These are phyloP conservation scores for Deroplatys truncata DNA, from an alignment of 2,888 invertebrate genomes.

Conservation along the genomic window DNA sequence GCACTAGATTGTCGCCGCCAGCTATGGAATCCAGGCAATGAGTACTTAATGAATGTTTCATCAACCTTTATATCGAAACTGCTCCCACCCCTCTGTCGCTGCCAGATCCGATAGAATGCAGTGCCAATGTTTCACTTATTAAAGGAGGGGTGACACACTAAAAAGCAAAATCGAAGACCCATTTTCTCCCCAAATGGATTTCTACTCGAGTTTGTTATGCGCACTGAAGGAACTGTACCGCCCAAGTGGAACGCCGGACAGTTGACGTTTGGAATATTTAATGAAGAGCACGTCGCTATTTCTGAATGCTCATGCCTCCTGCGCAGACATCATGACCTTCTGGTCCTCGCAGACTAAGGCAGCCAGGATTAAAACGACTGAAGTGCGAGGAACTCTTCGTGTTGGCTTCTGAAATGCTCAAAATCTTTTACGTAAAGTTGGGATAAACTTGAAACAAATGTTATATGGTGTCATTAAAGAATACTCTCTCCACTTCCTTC, in stretches of 20 bases:
- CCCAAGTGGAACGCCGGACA: not conserved
- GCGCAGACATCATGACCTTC: too few relatives aligned
- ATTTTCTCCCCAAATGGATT: conserved; percentile 4
- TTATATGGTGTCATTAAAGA: too few relatives aligned
- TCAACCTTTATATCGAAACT: conserved; percentile 17
- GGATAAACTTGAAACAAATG: too few relatives aligned
- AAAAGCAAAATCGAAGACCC: conserved; percentile 3
- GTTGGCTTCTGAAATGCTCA: too few relatives aligned
- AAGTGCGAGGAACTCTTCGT: too few relatives aligned
- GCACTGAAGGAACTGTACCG: not conserved
- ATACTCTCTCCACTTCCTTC: too few relatives aligned
- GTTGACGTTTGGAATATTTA: not conserved
- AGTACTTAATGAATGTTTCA: conserved; percentile 18
- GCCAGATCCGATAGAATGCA: not conserved
- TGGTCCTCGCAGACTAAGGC: too few relatives aligned
- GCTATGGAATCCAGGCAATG: conserved; percentile 1
- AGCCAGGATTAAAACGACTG: too few relatives aligned
- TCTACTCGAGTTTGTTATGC: not conserved
- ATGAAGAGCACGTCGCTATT: not conserved
- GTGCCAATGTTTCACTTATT: not conserved
- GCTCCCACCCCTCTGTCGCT: not conserved
- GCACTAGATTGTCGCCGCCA: not conserved
- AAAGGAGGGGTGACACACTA: conserved; percentile 1
- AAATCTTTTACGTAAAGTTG: too few relatives aligned
- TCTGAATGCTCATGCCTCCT: not conserved